phyloP scores from a whole-genome alignment of 1,140 invertebrate species.

The Galleria mellonella region DNA sequence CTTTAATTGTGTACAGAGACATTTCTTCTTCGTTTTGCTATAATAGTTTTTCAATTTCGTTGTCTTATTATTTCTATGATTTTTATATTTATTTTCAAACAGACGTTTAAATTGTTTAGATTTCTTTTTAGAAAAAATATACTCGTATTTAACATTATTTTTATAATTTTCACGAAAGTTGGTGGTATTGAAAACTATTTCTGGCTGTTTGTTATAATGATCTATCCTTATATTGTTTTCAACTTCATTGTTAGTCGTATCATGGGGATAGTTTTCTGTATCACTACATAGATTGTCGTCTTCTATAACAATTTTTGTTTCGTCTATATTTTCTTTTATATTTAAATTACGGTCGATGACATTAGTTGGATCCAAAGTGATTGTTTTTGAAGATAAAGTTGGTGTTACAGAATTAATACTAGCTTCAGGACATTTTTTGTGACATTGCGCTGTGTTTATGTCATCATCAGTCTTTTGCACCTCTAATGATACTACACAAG shows the following conservation, averaged over 20 bases:
- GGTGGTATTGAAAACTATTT: constrained; percentile 15
- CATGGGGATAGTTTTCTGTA: too few species aligned
- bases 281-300: neutral
- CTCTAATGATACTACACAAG: constrained; percentile 19
- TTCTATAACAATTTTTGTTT: neutral
- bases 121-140: neutral
- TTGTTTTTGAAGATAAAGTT: neutral
- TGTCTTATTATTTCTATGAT: constrained; percentile 11
- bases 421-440: constrained; percentile 1
- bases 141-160: neutral
- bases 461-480: constrained; percentile 17
- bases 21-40: constrained; percentile 14
- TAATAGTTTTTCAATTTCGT: constrained; percentile 22
- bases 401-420: constrained; percentile 2
- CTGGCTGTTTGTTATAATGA: constrained; percentile 2
- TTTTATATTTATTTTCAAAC: constrained; percentile 17
- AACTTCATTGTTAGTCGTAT: too few species aligned
- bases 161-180: constrained; percentile 1
- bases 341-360: neutral
- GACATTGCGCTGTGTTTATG: constrained; percentile 6
- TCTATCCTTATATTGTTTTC: neutral
- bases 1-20: too few species aligned
- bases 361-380: neutral
- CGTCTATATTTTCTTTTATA: neutral
- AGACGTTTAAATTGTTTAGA: constrained; percentile 6